phyloP scores from a whole-genome alignment of 2,113 vertebrate species.

The Furnarius figulus region DNA sequence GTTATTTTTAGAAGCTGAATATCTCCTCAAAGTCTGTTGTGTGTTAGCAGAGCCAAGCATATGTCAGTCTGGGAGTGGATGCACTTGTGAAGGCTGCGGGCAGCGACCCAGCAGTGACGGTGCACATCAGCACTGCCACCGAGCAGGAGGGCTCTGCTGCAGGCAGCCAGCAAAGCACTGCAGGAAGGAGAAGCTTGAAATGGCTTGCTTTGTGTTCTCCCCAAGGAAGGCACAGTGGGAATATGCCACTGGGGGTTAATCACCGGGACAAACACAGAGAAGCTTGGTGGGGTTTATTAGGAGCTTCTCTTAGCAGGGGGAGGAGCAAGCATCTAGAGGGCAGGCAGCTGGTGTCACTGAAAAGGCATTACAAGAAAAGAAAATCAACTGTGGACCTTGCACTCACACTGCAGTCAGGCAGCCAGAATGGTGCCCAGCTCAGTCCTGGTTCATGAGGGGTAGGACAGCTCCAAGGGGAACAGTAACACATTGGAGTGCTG shows the following conservation, averaged over 20 bases:
- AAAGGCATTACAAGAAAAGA: neutral
- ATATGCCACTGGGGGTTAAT: accelerated
- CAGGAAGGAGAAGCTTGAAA: neutral
- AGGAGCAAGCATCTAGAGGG: neutral
- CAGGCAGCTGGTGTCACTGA: neutral
- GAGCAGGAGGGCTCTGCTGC: neutral
- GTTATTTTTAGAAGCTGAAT: conserved; percentile 46
- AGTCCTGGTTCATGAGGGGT: neutral
- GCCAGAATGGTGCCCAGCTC: neutral
- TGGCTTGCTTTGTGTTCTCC: neutral
- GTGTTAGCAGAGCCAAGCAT: neutral
- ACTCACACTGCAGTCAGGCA: neutral
- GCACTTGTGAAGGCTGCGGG: neutral
- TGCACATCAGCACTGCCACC: neutral
- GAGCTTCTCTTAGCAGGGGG: neutral
- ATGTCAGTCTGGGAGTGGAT: neutral
- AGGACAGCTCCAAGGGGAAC: neutral
- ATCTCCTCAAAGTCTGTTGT: neutral
- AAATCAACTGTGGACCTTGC: neutral
- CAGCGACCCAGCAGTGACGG: neutral
- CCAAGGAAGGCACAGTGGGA: neutral
- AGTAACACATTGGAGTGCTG: neutral
- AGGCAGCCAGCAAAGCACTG: neutral
- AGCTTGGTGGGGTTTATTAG: neutral
- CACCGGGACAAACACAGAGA: neutral